phyloP scores from a whole-genome alignment of 2,797 vertebrate genomes.

The Clarias laeviceps region DNA sequence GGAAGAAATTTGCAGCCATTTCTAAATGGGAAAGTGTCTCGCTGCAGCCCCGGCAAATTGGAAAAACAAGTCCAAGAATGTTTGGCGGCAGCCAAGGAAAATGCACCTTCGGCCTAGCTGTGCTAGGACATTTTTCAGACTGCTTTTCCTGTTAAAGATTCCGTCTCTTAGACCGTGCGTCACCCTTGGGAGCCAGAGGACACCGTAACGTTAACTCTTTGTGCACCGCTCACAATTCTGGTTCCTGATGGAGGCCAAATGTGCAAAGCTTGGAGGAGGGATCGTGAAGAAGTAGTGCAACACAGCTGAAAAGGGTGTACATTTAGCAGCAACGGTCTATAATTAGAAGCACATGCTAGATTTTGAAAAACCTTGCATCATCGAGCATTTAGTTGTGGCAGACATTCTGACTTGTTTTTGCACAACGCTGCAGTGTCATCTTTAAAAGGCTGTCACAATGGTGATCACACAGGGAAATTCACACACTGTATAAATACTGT shows the following conservation, averaged over 20 bases:
- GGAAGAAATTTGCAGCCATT: constrained; percentile 57
- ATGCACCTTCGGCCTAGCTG: constrained; percentile 62
- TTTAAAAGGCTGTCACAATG: not conserved
- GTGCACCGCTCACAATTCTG: not conserved
- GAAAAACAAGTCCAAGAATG: constrained; percentile 67
- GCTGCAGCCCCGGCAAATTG: constrained; percentile 58
- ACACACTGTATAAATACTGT: too few species aligned
- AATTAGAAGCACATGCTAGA: constrained; percentile 22
- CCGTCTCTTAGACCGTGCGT: constrained; percentile 63
- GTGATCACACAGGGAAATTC: not conserved
- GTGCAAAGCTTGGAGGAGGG: not conserved
- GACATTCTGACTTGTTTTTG: constrained; percentile 2
- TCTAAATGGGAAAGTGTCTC: constrained; percentile 63
- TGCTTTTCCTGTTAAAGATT: constrained; percentile 64
- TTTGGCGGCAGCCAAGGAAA: constrained; percentile 63
- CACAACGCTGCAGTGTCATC: not conserved
- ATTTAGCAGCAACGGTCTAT: constrained; percentile 16
- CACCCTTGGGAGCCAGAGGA: constrained; percentile 57
- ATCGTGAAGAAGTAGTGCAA: not conserved
- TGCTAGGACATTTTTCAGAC: constrained; percentile 62
- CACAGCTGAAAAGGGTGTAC: not conserved
- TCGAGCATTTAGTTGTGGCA: not conserved
- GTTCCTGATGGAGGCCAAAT: not conserved
- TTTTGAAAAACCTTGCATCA: constrained; percentile 26
- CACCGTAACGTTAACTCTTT: constrained; percentile 49